A percentile compares a stretch with the other conserved stretches of the same genome.
phyloP scores from a whole-genome alignment of 2,888 invertebrate genomes.

The Tipula lateralis region DNA sequence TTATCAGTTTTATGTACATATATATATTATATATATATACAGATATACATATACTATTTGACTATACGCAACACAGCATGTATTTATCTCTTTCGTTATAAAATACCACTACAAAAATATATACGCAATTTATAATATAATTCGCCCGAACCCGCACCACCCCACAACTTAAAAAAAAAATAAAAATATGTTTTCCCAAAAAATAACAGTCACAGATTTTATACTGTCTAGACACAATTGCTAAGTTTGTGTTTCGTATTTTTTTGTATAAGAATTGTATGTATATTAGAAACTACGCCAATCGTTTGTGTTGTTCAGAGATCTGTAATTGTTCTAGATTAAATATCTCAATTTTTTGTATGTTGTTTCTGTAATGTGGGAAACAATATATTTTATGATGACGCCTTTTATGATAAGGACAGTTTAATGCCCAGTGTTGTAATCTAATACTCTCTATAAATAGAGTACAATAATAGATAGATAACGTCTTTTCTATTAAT shows the following conservation, averaged over 20 bases:
- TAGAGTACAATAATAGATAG: neutral
- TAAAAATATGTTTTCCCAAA: neutral
- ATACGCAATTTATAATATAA: neutral
- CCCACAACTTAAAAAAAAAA: neutral
- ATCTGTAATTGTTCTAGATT: neutral
- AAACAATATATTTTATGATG: neutral
- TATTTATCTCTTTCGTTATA: neutral
- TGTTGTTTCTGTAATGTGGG: neutral
- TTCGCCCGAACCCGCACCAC: neutral
- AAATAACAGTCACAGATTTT: neutral
- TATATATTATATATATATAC: no score
- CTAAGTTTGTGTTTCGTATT: neutral
- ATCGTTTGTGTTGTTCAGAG: neutral
- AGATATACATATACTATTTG: no score
- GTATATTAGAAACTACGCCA: neutral
- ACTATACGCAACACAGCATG: neutral
- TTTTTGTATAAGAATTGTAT: neutral
- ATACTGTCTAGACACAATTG: slow-evolving; percentile 11
- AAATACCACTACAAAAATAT: neutral
- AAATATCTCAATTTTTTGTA: neutral
- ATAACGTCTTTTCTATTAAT: neutral
- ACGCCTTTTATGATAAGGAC: neutral
- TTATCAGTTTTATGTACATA: no score
- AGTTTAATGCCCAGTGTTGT: neutral
- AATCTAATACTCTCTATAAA: neutral